Conservation (phyloP, 1,140 invertebrate species). For the Papilio aristodemus region DNA sequence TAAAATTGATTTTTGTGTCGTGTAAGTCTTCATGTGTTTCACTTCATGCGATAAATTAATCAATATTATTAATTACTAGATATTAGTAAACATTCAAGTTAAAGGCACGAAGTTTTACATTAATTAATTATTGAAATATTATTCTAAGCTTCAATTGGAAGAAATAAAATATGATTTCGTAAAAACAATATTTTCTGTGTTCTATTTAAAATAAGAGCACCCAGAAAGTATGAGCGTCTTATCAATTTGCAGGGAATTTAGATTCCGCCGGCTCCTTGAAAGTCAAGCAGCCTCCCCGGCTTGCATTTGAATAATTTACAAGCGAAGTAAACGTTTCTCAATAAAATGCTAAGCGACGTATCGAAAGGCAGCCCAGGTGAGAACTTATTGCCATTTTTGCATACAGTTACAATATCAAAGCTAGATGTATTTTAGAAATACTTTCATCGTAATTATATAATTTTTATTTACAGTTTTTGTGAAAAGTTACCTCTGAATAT, state of each 20-base stretch:
- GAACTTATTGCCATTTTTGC: conserved; percentile 17
- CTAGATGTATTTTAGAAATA: not conserved
- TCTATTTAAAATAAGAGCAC: not conserved
- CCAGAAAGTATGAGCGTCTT: conserved; percentile 5
- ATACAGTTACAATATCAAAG: conserved; percentile 1
- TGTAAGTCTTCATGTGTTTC: too few relatives aligned
- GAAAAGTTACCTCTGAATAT: too few relatives aligned
- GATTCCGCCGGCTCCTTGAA: not conserved
- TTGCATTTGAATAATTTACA: conserved; percentile 24
- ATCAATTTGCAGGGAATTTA: conserved; percentile 17
- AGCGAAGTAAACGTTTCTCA: conserved; percentile 5
- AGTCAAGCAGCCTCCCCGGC: not conserved
- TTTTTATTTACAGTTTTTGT: too few relatives aligned
- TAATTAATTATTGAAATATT: not conserved
- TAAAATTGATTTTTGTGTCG: too few relatives aligned
- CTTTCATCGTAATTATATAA: too few relatives aligned
- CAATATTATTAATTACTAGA: too few relatives aligned
- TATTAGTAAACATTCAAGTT: too few relatives aligned
- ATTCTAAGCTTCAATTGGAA: not conserved
- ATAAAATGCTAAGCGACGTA: conserved; percentile 22
- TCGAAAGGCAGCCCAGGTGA: conserved; percentile 13
- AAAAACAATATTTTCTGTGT: not conserved
- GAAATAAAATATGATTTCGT: not conserved
- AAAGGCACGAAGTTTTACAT: too few relatives aligned
- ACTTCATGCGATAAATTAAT: too few relatives aligned